A percentile compares a stretch with the other conserved stretches of the same genome.
phyloP scores from a whole-genome alignment of 2,113 vertebrate genomes.

The Paralichthys olivaceus region DNA sequence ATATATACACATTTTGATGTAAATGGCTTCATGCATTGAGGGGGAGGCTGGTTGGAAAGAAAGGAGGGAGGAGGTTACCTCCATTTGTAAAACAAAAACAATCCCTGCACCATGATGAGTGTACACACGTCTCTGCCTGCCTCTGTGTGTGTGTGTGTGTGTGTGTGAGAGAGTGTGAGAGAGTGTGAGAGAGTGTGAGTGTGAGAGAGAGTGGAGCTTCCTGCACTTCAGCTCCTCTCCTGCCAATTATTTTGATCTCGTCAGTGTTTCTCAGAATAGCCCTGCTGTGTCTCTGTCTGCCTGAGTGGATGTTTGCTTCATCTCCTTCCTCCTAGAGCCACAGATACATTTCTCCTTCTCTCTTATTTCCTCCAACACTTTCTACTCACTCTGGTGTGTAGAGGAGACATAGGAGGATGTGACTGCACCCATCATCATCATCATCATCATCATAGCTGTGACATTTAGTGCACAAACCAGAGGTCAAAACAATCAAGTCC shows the following conservation, averaged over 20 bases:
- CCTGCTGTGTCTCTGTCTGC: constrained; percentile 6
- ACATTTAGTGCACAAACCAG: neutral
- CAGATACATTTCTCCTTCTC: neutral
- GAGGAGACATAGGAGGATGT: neutral
- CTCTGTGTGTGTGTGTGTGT: too few relatives aligned
- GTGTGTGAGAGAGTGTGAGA: too few relatives aligned
- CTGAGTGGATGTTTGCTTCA: constrained; percentile 6
- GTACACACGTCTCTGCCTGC: too few relatives aligned
- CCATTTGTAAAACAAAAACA: neutral
- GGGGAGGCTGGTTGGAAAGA: neutral
- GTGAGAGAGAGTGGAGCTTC: neutral
- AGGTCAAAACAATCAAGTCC: neutral
- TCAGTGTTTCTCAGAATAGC: constrained; percentile 52
- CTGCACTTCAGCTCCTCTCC: neutral
- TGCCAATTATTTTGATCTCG: constrained; percentile 56
- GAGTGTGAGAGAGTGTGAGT: neutral
- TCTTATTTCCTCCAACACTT: neutral
- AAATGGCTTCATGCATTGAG: neutral
- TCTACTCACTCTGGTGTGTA: neutral
- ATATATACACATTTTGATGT: neutral
- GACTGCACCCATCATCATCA: neutral
- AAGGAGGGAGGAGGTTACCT: neutral
- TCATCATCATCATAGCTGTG: neutral
- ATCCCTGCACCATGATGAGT: too few relatives aligned
- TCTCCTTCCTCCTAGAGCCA: neutral